Percentiles rank a stretch among this genome's conserved stretches.
Conservation (phyloP, 37 sponge, comb jelly and placozoan genomes). For the Halichondria panicea region DNA sequence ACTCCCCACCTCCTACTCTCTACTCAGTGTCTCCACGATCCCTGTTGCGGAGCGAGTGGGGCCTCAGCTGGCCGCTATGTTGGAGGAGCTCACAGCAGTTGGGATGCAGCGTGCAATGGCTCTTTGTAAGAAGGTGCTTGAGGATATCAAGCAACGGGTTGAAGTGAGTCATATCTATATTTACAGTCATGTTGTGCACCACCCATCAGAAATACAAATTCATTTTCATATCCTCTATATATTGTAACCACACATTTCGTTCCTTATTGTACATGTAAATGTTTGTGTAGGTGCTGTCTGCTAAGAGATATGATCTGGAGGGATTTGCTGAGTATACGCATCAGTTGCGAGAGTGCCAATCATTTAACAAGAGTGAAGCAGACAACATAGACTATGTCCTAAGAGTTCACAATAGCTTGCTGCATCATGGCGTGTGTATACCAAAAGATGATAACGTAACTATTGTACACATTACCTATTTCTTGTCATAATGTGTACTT, state of each 20-base stretch:
- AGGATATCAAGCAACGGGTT: slow-evolving; percentile 8
- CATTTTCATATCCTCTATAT: background rate
- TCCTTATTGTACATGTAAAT: background rate
- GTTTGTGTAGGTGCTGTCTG: slow-evolving; percentile 36
- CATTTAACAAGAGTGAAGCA: slow-evolving; percentile 17
- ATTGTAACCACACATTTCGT: background rate
- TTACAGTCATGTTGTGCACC: background rate
- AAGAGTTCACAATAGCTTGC: slow-evolving; percentile 2
- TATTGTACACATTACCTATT: background rate
- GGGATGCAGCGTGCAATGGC: background rate
- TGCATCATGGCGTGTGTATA: slow-evolving; percentile 5
- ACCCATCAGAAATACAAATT: background rate
- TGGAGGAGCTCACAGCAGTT: slow-evolving; percentile 8
- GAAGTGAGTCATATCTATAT: slow-evolving; percentile 5
- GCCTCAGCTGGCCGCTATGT: slow-evolving; percentile 9
- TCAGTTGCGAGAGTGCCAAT: slow-evolving; percentile 21
- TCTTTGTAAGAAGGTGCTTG: slow-evolving; percentile 33
- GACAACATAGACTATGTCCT: slow-evolving; percentile 16
- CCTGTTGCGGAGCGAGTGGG: background rate
- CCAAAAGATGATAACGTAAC: slow-evolving; percentile 23
- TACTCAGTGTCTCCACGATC: slow-evolving; percentile 20
- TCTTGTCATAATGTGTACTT: background rate
- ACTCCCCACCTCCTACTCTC: slow-evolving; percentile 14
- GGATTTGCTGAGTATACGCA: slow-evolving; percentile 64
- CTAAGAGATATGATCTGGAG: slow-evolving; percentile 70